These are phyloP conservation scores for Ormyrus nitidulus DNA, from an alignment of 2,888 invertebrate species.

Conservation along the genomic window DNA sequence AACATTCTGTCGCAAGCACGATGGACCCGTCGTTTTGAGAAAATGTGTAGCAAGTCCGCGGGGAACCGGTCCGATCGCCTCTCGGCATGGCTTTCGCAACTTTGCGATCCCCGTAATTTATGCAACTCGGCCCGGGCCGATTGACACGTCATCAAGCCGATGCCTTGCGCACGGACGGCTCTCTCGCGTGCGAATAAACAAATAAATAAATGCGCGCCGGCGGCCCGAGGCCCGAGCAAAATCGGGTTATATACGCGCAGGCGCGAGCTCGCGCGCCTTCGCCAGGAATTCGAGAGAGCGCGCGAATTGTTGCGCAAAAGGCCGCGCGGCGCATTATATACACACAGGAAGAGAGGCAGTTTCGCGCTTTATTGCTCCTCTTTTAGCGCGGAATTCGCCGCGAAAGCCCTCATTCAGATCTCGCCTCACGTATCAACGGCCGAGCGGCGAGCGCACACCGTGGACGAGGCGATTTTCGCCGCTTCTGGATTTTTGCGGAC, in stretches of 20 bases:
- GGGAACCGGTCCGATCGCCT: conserved; percentile 19
- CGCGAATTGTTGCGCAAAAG: not conserved
- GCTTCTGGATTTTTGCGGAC: conserved; percentile 24
- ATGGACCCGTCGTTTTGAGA: conserved; percentile 5
- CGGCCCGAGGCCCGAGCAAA: not conserved
- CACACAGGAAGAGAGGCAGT: conserved; percentile 12
- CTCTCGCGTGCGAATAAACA: no score
- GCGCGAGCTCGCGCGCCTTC: not conserved
- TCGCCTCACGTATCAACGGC: conserved; percentile 52
- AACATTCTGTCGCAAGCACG: not conserved
- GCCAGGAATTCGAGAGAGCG: not conserved
- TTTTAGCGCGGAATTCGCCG: conserved; percentile 45
- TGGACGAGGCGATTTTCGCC: conserved; percentile 17
- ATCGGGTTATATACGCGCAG: not conserved
- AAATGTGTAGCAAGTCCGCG: conserved; percentile 8
- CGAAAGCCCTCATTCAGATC: conserved; percentile 46
- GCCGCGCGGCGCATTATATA: not conserved
- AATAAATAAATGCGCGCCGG: no score
- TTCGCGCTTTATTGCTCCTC: conserved; percentile 12
- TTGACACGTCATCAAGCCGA: conserved; percentile 19
- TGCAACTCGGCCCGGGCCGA: conserved; percentile 9
- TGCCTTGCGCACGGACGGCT: no score
- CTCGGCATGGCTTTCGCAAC: conserved; percentile 23
- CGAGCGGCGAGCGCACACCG: not conserved
- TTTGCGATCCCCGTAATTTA: conserved; percentile 13